phyloP scores from a whole-genome alignment of 2,888 invertebrate genomes.

The Nephrotoma flavescens region DNA sequence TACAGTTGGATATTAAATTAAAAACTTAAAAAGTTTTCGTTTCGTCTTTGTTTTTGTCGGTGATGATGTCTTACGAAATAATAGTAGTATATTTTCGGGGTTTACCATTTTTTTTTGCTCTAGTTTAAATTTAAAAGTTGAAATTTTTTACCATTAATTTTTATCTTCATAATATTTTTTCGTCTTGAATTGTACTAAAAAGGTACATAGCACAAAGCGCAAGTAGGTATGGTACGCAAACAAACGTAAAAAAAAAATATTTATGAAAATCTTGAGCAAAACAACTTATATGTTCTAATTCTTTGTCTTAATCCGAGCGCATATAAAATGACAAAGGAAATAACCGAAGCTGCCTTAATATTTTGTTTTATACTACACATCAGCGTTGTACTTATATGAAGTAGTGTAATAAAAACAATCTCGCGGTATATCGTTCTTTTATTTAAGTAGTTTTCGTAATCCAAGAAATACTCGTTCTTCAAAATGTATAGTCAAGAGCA shows the following conservation, averaged over 20 bases:
- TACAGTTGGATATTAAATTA: background rate
- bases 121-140: background rate
- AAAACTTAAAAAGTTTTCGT: background rate
- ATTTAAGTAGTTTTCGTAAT: background rate
- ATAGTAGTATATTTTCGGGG: background rate
- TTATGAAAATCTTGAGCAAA: background rate
- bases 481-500: background rate
- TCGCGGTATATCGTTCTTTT: too few relatives aligned
- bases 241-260: background rate
- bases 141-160: background rate
- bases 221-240: background rate
- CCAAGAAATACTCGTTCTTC: background rate
- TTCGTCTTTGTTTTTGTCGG: background rate
- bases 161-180: background rate
- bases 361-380: background rate
- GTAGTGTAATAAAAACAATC: background rate
- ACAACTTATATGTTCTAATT: background rate
- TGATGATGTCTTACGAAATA: background rate
- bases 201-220: background rate
- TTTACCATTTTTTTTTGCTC: background rate
- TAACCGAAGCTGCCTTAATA: background rate
- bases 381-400: background rate
- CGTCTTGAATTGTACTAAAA: background rate
- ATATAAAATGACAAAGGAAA: background rate
- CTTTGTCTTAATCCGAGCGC: background rate